Evolutionary conservation across 2,888 invertebrate genomes (phyloP), one percentile per base, ranked within the genome.

Genomic region (Seira sanloemensis): DNA sequence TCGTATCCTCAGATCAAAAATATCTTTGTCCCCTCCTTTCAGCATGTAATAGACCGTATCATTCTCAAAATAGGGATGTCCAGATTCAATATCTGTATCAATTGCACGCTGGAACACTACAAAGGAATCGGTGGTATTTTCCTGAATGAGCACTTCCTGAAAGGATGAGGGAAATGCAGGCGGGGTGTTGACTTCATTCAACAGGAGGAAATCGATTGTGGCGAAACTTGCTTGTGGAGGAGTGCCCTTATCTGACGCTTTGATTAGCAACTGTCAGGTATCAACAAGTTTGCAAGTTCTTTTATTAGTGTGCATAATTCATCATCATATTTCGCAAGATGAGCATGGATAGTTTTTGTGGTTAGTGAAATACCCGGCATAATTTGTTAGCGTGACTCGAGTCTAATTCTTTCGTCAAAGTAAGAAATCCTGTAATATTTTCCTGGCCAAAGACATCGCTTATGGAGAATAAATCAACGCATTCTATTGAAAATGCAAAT

Each of bases 1-100:
- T n/a, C n/a, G 1, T 37, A 9, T 37, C n/a, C 37, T 37, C 62
- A 78, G 27, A 23, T 69, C 37, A 26, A 78, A 78, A 0, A 24
- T 16, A 19, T 69, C 37, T 5, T 19, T 12, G 2, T 58, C 78
- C 12, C 78, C 78, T 4, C 77, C 74, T 9, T 25, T 71, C 2
- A 78, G 50, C 18, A 67, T 46, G 50, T 79, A 73, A 23, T 54
- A 67, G 1, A 79, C 21, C 66, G 12, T 0, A 4, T 73, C 67
- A 7, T 79, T 21, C 1, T 0, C 12, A n/a, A 9, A 18, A 0
- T 21, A 27, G 1, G 19, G 16, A 37, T 69, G 54, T 21, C 23
- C 69, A 16, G 58, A n/a, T 58, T 78, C 62, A 27, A 71, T 78
- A 27, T 78, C 78, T 37, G 2, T 1, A 24, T 78, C 78, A 1